Conservation (phyloP, 92 coral and sea anemone species). For the Hydrozoanthus gracilis region DNA sequence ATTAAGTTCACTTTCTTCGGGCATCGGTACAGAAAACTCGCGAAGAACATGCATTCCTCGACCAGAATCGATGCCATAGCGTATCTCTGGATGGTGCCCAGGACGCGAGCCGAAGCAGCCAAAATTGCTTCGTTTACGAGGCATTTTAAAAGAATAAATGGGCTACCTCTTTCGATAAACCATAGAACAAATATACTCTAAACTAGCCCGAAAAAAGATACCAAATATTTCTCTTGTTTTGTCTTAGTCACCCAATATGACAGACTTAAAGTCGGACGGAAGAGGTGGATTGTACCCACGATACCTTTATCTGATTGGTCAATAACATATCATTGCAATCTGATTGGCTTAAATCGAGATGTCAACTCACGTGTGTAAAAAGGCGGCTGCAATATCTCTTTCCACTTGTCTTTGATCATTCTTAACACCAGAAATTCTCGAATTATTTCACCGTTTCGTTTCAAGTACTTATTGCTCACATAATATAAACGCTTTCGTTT, state of each 20-base stretch:
- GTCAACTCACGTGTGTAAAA: slow-evolving; percentile 36
- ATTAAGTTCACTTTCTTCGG: slow-evolving; percentile 98
- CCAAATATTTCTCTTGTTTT: slow-evolving; percentile 22
- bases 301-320: slow-evolving; percentile 41
- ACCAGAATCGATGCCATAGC: slow-evolving; percentile 94
- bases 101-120: slow-evolving; percentile 98
- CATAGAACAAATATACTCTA: slow-evolving; percentile 50
- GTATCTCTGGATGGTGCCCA: slow-evolving; percentile 91
- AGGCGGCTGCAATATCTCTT: slow-evolving; percentile 9
- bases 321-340: not conserved
- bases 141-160: slow-evolving; percentile 68
- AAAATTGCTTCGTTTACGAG: slow-evolving; percentile 80
- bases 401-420: slow-evolving; percentile 25
- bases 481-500: not conserved
- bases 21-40: slow-evolving; percentile 95
- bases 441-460: not conserved
- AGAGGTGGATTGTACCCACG: slow-evolving; percentile 19
- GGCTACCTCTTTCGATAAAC: slow-evolving; percentile 55
- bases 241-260: slow-evolving; percentile 35
- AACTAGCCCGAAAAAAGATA: slow-evolving; percentile 22
- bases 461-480: slow-evolving; percentile 12
- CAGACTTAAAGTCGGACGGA: slow-evolving; percentile 45
- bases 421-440: not conserved
- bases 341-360: slow-evolving; percentile 27
- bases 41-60: slow-evolving; percentile 88